Evolutionary conservation across 2,888 invertebrate genomes (phyloP).

Genomic region (Andrena praecox): DNA sequence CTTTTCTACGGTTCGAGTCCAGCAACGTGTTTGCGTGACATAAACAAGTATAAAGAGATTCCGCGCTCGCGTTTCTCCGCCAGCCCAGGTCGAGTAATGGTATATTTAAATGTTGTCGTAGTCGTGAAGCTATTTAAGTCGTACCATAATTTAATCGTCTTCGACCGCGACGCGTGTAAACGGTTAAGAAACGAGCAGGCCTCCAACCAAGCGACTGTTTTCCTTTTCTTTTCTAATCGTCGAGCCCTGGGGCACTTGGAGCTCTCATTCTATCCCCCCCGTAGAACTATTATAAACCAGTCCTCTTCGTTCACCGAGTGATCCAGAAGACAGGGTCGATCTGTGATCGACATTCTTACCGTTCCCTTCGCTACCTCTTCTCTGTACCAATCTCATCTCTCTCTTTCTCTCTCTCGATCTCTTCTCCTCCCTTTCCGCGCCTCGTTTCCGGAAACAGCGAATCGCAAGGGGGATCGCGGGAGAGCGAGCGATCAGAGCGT

Average conservation of each 20-base stretch:
- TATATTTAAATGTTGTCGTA: slow-evolving; percentile 6
- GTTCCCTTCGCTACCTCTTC: not conserved
- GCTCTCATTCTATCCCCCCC: slow-evolving; percentile 11
- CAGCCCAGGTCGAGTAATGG: too few species aligned
- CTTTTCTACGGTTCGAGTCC: too few species aligned
- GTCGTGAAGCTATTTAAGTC: slow-evolving; percentile 43
- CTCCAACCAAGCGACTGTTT: slow-evolving; percentile 40
- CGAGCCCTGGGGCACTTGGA: slow-evolving; percentile 20
- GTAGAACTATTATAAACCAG: slow-evolving; percentile 20
- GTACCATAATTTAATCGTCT: slow-evolving; percentile 43
- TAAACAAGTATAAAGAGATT: too few species aligned
- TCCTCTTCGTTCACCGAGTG: not conserved
- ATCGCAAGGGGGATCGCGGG: slow-evolving; percentile 6
- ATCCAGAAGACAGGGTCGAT: not conserved
- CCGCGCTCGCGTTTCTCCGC: too few species aligned
- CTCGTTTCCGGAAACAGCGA: not conserved
- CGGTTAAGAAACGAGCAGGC: slow-evolving; percentile 29
- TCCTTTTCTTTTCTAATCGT: slow-evolving; percentile 22
- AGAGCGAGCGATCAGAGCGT: slow-evolving; percentile 33
- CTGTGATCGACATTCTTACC: too few species aligned
- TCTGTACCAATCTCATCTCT: not conserved
- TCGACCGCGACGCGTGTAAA: slow-evolving; percentile 44
- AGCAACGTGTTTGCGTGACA: too few species aligned
- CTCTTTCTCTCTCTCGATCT: not conserved
- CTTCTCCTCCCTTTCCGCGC: not conserved